These are phyloP conservation scores for Axinella damicornis DNA, from an alignment of 37 sponge, comb jelly and placozoan species.

Conservation along the genomic window DNA sequence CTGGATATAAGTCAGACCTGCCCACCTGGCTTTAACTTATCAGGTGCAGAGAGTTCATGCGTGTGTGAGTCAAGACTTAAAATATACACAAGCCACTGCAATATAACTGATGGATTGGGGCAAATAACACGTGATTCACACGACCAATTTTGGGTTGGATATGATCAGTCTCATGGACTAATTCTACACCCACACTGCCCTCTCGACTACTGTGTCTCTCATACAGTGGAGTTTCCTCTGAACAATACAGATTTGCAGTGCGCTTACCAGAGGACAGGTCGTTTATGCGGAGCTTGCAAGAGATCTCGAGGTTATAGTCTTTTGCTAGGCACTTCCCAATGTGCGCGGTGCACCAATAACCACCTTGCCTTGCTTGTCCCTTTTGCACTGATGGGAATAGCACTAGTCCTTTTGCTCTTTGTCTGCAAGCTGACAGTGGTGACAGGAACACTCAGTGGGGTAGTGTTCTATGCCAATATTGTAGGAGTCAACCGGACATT, in stretches of 20 bases:
- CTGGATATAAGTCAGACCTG: too few relatives aligned
- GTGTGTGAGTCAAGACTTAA: too few relatives aligned
- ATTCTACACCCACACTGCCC: conserved; percentile 6
- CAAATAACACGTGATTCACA: too few relatives aligned
- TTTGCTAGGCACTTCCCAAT: conserved; percentile 30
- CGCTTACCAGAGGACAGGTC: not conserved
- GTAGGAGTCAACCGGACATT: conserved; percentile 5
- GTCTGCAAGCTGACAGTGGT: conserved; percentile 11
- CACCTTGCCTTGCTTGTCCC: conserved; percentile 13
- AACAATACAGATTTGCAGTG: conserved; percentile 4
- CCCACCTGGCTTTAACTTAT: too few relatives aligned
- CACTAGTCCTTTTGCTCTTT: conserved; percentile 1
- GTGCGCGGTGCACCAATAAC: conserved; percentile 25
- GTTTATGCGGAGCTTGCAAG: not conserved
- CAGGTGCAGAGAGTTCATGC: too few relatives aligned
- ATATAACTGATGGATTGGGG: too few relatives aligned
- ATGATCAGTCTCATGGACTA: too few relatives aligned
- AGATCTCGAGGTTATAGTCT: conserved; percentile 48
- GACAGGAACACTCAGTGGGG: conserved; percentile 24
- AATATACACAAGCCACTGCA: too few relatives aligned
- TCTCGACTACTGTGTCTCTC: conserved; percentile 9
- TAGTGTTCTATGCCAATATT: conserved; percentile 48
- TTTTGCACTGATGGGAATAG: conserved; percentile 34
- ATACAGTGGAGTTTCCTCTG: not conserved
- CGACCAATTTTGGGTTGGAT: too few relatives aligned